A percentile compares a stretch with the other conserved stretches of the same genome.
These are phyloP conservation scores for Drosophila micromelanica DNA, from an alignment of 1,140 invertebrate species.

Conservation along the genomic window DNA sequence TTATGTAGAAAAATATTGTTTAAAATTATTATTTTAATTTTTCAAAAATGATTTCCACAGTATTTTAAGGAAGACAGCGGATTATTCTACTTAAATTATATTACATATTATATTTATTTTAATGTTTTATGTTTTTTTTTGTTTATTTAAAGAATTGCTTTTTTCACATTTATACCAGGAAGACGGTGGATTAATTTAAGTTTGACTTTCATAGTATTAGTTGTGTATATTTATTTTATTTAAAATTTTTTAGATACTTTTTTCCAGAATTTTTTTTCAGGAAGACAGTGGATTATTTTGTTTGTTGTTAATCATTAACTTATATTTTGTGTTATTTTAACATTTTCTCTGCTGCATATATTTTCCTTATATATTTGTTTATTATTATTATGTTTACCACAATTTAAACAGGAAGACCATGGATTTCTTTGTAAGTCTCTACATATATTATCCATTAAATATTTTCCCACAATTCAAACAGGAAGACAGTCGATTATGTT, in stretches of 20 bases:
- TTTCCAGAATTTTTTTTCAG: no score
- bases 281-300: no score
- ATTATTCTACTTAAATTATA: not conserved
- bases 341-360: not conserved
- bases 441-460: not conserved
- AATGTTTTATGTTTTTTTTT: no score
- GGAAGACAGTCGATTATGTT: conserved; percentile 25
- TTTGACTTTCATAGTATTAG: no score
- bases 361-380: not conserved
- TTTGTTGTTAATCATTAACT: no score
- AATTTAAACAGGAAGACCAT: conserved; percentile 6
- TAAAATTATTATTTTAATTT: no score
- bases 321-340: not conserved
- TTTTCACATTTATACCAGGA: not conserved
- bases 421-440: conserved; percentile 3
- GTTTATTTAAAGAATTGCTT: not conserved
- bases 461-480: conserved; percentile 3
- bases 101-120: not conserved
- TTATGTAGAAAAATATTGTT: no score
- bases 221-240: no score
- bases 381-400: not conserved
- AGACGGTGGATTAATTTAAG: no score
- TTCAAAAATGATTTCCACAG: not conserved
- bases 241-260: no score
- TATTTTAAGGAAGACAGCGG: conserved; percentile 17